Evolutionary conservation across 2,797 vertebrate species (phyloP).

Genomic region (Delichon dasypus): DNA sequence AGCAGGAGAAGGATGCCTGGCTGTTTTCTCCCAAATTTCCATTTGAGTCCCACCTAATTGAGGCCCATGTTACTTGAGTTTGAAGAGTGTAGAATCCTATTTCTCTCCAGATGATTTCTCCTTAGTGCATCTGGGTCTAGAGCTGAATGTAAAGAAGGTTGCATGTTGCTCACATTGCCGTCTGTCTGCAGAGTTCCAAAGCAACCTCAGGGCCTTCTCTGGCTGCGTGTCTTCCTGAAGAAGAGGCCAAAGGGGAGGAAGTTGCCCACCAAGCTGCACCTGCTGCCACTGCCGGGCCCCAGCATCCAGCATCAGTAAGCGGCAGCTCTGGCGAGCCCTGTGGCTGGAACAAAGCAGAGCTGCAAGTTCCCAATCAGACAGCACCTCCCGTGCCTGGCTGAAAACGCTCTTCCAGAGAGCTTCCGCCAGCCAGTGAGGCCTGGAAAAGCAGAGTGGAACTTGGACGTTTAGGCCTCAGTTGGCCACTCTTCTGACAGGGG

Average conservation of each 20-base stretch:
- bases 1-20: background rate
- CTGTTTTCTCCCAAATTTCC: background rate
- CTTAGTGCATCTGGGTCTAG: background rate
- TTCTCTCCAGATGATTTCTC: background rate
- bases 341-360: background rate
- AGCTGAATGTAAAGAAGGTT: background rate
- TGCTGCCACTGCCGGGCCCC: background rate
- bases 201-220: accelerated
- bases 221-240: background rate
- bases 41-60: too few species aligned
- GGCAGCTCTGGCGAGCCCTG: background rate
- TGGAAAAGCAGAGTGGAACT: too few species aligned
- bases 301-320: background rate
- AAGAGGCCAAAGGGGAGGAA: background rate
- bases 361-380: background rate
- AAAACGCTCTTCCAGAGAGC: background rate
- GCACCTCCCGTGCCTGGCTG: accelerated
- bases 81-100: background rate
- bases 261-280: background rate
- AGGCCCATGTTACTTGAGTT: background rate
- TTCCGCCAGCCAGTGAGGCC: background rate
- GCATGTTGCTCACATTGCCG: background rate
- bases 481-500: background rate
- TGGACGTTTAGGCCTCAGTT: accelerated
- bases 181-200: background rate